These are phyloP conservation scores for Oncorhynchus keta DNA, from an alignment of 2,113 vertebrate species.

Conservation along the genomic window DNA sequence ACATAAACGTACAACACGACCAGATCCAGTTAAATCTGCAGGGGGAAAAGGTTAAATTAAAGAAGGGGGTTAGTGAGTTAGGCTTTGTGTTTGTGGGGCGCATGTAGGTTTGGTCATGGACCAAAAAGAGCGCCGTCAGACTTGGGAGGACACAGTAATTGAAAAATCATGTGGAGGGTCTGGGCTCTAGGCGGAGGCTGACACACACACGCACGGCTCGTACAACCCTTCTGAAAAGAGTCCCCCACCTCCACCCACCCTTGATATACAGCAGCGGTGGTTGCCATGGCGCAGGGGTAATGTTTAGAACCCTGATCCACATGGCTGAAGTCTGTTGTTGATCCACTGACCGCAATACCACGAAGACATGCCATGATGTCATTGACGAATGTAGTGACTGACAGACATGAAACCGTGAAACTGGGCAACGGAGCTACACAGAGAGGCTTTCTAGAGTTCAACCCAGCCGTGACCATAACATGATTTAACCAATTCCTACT, in stretches of 20 bases:
- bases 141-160: conserved; percentile 11
- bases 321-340: conserved; percentile 31
- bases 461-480: conserved; percentile 3
- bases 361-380: conserved; percentile 34
- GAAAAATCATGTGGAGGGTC: conserved; percentile 16
- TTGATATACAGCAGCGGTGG: not conserved
- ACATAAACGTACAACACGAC: not conserved
- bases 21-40: not conserved
- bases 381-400: conserved; percentile 22
- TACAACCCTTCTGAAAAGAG: conserved; percentile 2
- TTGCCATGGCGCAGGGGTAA: conserved; percentile 27
- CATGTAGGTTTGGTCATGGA: not conserved
- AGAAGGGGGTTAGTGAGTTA: not conserved
- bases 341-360: conserved; percentile 27
- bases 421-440: not conserved
- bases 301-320: conserved; percentile 15
- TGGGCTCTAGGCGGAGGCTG: not conserved
- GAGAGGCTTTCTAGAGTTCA: conserved; percentile 4
- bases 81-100: not conserved
- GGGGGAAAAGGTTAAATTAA: not conserved
- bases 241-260: not conserved
- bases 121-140: not conserved
- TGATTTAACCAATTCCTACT: too few relatives aligned
- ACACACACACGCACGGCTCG: not conserved
- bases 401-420: conserved; percentile 2